Evolutionary conservation across 2,888 invertebrate species (phyloP), one percentile per base, ranked within the genome.

Genomic region (Drosophila acutilabella): DNA sequence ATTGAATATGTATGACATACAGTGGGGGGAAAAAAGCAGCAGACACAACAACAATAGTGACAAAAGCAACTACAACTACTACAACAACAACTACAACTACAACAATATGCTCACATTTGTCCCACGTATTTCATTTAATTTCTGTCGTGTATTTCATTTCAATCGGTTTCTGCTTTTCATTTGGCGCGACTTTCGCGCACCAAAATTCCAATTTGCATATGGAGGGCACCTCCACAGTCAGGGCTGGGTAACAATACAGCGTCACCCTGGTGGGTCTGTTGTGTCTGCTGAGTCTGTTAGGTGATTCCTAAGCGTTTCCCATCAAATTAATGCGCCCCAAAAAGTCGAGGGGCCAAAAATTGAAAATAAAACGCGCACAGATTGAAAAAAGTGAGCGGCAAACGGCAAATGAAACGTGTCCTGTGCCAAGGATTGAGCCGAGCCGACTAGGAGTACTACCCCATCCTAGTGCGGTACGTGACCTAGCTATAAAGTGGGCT

Each of bases 71-170:
- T 42, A 57, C 41, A 66, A 44, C 20, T 20, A 20, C 18, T 18
- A 18, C 51, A 38, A 48, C 45, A 70, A 33, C 52, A 57, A 68
- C 20, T 62, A 48, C 45, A 70, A 62, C 54, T 56, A 67, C 18
- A 44, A 65, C 30, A 71, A 56, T 50, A 26, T 62, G 62, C 53
- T 14, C 33, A 58, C 51, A 54, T 71, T 68, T 74, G 86, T 88
- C 86, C 87, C 83, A 84, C 83, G 88, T 88, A 88, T 88, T 74
- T 72, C 88, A 77, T 83, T 85, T 80, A 86, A 83, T 82, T 82
- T 81, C 71, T 85, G 79, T 64, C 85, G 80, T 83, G 80, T 80
- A 88, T 84, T 85, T 88, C 71, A 86, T 88, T 86, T 84, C 80
- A 88, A 88, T 88, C 83, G 78, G 67, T 66, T 73, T 72, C 84